phyloP scores from a whole-genome alignment of 2,888 invertebrate species.

The Diloba caeruleocephala region DNA sequence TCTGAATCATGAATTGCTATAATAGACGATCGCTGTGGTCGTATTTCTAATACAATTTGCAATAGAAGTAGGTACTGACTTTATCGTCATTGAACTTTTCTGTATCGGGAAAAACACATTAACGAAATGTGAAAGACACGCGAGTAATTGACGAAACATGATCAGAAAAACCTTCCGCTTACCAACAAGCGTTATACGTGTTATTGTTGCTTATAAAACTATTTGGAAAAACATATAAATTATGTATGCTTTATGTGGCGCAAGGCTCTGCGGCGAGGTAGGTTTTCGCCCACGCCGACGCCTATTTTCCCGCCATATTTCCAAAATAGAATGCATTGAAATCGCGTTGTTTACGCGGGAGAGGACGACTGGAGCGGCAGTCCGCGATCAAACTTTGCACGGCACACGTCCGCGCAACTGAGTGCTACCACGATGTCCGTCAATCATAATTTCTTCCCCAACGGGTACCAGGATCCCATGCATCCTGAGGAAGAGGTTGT shows the following conservation, averaged over 20 bases:
- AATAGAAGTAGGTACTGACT: conserved; percentile 31
- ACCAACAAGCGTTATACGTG: conserved; percentile 8
- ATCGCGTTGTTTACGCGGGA: conserved; percentile 84
- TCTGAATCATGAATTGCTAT: conserved; percentile 74
- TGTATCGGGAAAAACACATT: conserved; percentile 11
- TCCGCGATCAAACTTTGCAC: conserved; percentile 80
- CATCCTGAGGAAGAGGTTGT: conserved; percentile 90
- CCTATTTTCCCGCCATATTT: conserved; percentile 84
- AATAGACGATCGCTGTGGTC: conserved; percentile 59
- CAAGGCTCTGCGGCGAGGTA: conserved; percentile 74
- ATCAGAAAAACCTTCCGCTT: conserved; percentile 1
- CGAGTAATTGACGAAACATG: not conserved
- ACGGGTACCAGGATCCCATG: conserved; percentile 87
- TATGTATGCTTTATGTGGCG: conserved; percentile 60
- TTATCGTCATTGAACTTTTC: conserved; percentile 25
- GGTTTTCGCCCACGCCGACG: conserved; percentile 80
- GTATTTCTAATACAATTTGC: conserved; percentile 52
- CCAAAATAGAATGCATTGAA: conserved; percentile 88
- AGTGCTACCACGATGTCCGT: conserved; percentile 77
- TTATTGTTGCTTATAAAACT: conserved; percentile 41
- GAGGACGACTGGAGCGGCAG: conserved; percentile 83
- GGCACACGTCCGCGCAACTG: conserved; percentile 76
- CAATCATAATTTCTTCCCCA: conserved; percentile 87
- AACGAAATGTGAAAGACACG: conserved; percentile 7
- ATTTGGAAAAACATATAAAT: conserved; percentile 57